Evolutionary conservation across 2,113 vertebrate species (phyloP), one percentile per base, ranked within the genome.

Genomic region (Megaleporinus macrocephalus): DNA sequence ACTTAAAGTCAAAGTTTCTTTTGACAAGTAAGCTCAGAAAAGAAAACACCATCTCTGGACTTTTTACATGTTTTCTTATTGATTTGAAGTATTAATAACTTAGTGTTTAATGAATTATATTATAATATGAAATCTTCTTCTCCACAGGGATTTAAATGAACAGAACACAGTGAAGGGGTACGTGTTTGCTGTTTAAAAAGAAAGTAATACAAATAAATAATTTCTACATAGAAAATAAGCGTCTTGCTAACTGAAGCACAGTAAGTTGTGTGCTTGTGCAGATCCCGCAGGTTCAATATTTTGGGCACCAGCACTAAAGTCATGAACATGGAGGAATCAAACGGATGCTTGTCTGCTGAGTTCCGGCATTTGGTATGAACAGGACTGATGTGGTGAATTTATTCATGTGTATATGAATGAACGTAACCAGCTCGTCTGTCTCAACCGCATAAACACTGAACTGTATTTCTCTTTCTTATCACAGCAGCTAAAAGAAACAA

Each of bases 221-320:
- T 44, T 9, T 44, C 5, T 44, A 10, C 5, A 44, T 9, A 44
- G 4, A 44, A 44, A 44, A 7, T 44, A 10, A 7, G 41, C 7
- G 3, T 36, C 36, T 3, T 36, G 36, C 36, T 36, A 4, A 36
- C 7, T 36, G 36, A 36, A 36, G 36, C 36, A 36, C 36, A 36
- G 7, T 36, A 36, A n/a, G 57, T 41, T 66, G 26, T 51, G 9
- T 49, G 69, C 11, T 82, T 29, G 47, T 75, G 36, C 10, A 53
- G 97, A 51, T 96, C 96, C 80, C 94, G 97, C 29, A 96, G 93
- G 87, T 98, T 99, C 86, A 95, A 95, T 66, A 95, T 99, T 87
- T 87, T 93, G 87, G 94, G 90, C 61, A 94, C 94, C 0, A 87
- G 91, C 61, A 94, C 92, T 0, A 99, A 98, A 86, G 94, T 97